phyloP scores from a whole-genome alignment of 2,113 vertebrate genomes.

The Rattus rattus region DNA sequence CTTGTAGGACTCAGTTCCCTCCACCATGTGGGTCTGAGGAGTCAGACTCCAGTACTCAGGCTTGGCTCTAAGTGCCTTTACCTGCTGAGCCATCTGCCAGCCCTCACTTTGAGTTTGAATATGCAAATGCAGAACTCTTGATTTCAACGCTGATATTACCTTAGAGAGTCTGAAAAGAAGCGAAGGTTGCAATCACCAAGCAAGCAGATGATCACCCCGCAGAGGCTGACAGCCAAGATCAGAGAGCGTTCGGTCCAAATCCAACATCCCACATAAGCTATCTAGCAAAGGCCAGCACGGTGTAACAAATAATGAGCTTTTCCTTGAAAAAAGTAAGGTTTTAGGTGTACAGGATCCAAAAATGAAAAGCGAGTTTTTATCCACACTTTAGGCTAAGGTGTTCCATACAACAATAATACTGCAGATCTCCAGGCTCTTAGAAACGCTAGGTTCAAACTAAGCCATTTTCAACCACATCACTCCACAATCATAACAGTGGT shows the following conservation, averaged over 20 bases:
- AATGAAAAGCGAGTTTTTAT: slow-evolving; percentile 21
- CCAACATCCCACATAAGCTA: not conserved
- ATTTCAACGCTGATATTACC: not conserved
- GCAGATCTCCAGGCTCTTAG: not conserved
- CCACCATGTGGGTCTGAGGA: not conserved
- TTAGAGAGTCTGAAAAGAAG: not conserved
- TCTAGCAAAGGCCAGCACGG: slow-evolving; percentile 18
- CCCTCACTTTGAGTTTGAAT: slow-evolving; percentile 45
- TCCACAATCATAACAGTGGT: not conserved
- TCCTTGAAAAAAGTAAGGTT: not conserved
- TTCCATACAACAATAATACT: not conserved
- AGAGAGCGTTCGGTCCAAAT: slow-evolving; percentile 33
- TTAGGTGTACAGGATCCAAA: not conserved
- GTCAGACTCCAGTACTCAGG: too few species aligned
- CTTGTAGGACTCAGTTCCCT: not conserved
- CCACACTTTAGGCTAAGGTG: not conserved
- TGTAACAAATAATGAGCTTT: slow-evolving; percentile 45
- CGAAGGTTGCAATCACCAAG: slow-evolving; percentile 5
- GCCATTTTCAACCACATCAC: not conserved
- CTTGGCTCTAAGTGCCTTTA: not conserved
- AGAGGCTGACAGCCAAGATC: not conserved
- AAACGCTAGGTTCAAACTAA: slow-evolving; percentile 46
- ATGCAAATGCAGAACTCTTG: slow-evolving; percentile 37
- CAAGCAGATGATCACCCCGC: not conserved
- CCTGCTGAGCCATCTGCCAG: not conserved